A percentile compares a stretch with the other conserved stretches of the same genome.
Evolutionary conservation across 1,140 invertebrate species (phyloP).

Genomic region (Nephotettix cincticeps): DNA sequence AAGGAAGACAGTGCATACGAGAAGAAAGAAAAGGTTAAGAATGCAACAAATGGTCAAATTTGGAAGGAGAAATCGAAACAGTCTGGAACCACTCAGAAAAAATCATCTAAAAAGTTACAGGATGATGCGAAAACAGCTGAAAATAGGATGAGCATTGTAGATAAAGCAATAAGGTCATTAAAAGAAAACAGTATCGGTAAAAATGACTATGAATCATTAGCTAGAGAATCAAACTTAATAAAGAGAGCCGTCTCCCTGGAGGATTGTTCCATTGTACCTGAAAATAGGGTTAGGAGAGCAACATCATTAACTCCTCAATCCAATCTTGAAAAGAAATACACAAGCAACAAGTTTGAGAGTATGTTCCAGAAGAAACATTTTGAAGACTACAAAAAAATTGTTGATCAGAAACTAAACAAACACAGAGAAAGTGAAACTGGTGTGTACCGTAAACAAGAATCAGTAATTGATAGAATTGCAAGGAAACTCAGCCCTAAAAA

Average conservation of each 20-base stretch:
- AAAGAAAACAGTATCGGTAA: constrained; percentile 52
- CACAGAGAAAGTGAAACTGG: constrained; percentile 16
- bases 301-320: constrained; percentile 14
- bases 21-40: constrained; percentile 50
- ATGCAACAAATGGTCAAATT: constrained; percentile 33
- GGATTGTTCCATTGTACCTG: constrained; percentile 52
- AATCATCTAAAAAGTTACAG: background rate
- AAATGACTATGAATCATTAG: constrained; percentile 13
- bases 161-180: constrained; percentile 43
- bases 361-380: constrained; percentile 7
- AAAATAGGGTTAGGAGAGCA: constrained; percentile 5
- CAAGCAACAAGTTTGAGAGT: background rate
- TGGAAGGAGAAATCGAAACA: constrained; percentile 52
- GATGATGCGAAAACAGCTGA: constrained; percentile 40
- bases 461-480: constrained; percentile 6
- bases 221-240: constrained; percentile 58
- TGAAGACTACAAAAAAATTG: constrained; percentile 33
- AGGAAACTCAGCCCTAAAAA: constrained; percentile 25
- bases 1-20: constrained; percentile 66
- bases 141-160: constrained; percentile 34
- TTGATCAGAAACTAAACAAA: constrained; percentile 17
- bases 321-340: constrained; percentile 2
- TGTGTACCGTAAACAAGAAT: background rate
- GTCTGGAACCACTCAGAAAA: background rate
- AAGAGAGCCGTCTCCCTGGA: constrained; percentile 67